These are phyloP conservation scores for Physeter macrocephalus DNA, from an alignment of 2,113 vertebrate species.

Conservation along the genomic window DNA sequence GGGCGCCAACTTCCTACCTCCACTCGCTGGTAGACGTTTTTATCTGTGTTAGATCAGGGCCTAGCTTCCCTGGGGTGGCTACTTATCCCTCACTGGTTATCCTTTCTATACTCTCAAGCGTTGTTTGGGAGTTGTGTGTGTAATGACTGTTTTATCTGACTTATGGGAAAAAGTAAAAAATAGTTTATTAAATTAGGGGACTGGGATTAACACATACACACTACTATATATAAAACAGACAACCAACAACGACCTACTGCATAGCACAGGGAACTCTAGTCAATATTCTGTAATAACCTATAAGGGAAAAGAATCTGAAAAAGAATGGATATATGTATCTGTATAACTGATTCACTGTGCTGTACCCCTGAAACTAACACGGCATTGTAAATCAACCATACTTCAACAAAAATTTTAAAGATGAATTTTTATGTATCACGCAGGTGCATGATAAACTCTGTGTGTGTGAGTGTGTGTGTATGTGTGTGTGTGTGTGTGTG, in stretches of 20 bases:
- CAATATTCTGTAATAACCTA: neutral
- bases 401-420: neutral
- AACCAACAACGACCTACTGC: neutral
- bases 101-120: neutral
- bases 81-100: neutral
- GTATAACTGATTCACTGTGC: neutral
- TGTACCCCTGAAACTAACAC: neutral
- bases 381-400: neutral
- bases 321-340: neutral
- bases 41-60: neutral
- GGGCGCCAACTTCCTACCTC: rapidly evolving
- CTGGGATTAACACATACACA: neutral
- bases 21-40: neutral
- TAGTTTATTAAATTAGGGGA: neutral
- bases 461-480: neutral
- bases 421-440: neutral
- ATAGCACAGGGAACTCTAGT: neutral
- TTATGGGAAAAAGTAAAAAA: neutral
- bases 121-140: neutral
- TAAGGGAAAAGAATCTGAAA: neutral
- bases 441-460: neutral
- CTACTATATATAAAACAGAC: neutral
- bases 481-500: neutral
- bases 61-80: neutral
- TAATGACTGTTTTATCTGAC: neutral